Conservation (phyloP, 1,140 invertebrate genomes). For the Oncopeltus fasciatus region DNA sequence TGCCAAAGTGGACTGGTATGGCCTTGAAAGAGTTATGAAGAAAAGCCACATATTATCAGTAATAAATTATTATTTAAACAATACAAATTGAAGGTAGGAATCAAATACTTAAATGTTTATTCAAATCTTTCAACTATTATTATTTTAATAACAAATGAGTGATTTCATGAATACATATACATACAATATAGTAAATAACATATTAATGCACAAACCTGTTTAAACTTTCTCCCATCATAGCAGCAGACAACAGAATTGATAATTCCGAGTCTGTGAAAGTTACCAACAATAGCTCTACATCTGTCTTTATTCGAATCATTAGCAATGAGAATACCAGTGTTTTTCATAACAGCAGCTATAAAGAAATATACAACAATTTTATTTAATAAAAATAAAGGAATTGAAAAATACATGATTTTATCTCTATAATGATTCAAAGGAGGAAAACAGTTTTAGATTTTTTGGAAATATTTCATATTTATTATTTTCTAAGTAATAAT, state of each 20-base stretch:
- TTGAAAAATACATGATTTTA: too few relatives aligned
- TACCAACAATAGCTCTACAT: constrained; percentile 85
- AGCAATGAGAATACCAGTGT: constrained; percentile 91
- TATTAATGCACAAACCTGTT: constrained; percentile 31
- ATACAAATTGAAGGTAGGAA: too few relatives aligned
- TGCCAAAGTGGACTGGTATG: too few relatives aligned
- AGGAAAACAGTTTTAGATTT: too few relatives aligned
- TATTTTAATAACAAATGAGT: too few relatives aligned
- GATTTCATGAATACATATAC: too few relatives aligned
- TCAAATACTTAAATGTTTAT: too few relatives aligned
- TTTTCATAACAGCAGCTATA: constrained; percentile 90
- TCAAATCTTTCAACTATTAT: too few relatives aligned
- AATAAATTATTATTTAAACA: too few relatives aligned
- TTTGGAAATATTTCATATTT: not conserved
- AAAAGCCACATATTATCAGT: too few relatives aligned
- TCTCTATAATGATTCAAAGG: not conserved
- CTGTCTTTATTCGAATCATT: constrained; percentile 90
- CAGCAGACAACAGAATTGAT: constrained; percentile 82
- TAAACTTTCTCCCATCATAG: constrained; percentile 79
- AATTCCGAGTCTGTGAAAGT: constrained; percentile 91
- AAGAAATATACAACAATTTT: constrained; percentile 14
- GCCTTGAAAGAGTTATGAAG: too few relatives aligned
- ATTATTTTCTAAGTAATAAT: not conserved
- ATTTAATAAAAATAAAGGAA: not conserved
- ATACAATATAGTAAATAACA: not conserved